A percentile compares a stretch with the other conserved stretches of the same genome.
Evolutionary conservation across 2,888 invertebrate species (phyloP).

Genomic region (Oxytorus armatus): DNA sequence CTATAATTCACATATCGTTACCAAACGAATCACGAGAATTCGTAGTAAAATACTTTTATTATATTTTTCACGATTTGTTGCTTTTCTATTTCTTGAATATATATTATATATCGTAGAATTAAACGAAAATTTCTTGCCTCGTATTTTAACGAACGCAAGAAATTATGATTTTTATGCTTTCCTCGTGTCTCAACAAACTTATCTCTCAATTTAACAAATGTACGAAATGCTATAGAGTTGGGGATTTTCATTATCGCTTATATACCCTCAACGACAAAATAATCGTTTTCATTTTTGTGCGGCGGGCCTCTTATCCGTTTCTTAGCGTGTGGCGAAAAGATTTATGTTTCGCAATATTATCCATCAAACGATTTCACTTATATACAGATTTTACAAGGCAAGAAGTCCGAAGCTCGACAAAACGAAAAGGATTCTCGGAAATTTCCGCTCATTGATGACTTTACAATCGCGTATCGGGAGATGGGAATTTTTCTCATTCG

Average conservation of each 20-base stretch:
- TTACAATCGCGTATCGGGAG: conserved; percentile 1
- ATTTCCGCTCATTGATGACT: conserved; percentile 1
- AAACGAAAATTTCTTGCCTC: too few relatives aligned
- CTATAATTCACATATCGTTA: neutral
- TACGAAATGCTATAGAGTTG: too few relatives aligned
- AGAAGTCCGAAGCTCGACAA: neutral
- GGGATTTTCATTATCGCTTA: neutral
- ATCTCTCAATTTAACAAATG: too few relatives aligned
- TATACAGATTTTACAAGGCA: neutral
- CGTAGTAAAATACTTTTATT: neutral
- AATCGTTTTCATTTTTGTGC: conserved; percentile 1
- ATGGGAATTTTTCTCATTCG: conserved; percentile 4
- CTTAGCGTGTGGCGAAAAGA: neutral
- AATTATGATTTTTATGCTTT: too few relatives aligned
- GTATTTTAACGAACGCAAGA: too few relatives aligned
- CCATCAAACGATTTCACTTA: neutral
- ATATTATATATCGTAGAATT: too few relatives aligned
- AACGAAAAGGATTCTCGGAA: neutral
- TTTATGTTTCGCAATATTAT: conserved; percentile 21
- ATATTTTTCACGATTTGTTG: neutral
- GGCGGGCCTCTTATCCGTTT: neutral
- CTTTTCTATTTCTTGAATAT: too few relatives aligned
- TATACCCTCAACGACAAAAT: conserved; percentile 10
- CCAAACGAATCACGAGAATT: conserved; percentile 43
- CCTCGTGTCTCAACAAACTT: too few relatives aligned